Conservation (phyloP, 2,797 vertebrate genomes). For the Enteromius treurensis region DNA sequence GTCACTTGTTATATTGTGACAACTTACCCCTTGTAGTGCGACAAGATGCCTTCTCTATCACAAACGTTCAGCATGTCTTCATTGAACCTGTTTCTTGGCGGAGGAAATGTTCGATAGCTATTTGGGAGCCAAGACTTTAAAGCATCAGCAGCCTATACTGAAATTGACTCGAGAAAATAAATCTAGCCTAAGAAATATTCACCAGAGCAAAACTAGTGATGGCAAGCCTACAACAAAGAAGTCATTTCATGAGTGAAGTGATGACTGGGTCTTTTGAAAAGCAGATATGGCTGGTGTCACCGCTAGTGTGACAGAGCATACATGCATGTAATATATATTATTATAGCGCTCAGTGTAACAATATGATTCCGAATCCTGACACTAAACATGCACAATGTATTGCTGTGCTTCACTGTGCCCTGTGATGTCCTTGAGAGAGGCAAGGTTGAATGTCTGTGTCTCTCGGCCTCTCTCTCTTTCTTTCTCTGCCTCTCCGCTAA, state of each 20-base stretch:
- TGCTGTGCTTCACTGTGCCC: conserved; percentile 30
- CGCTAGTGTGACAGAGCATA: background rate
- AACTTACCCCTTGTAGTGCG: background rate
- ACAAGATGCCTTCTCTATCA: background rate
- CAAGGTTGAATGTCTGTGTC: conserved; percentile 40
- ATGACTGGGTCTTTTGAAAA: background rate
- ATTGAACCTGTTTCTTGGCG: background rate
- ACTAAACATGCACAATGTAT: conserved; percentile 26
- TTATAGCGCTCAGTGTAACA: background rate
- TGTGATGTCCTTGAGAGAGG: conserved; percentile 42
- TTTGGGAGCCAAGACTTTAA: background rate
- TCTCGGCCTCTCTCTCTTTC: background rate
- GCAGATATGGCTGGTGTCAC: background rate
- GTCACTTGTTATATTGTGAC: background rate
- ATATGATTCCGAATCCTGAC: background rate
- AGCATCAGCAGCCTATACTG: background rate
- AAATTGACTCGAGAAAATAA: background rate
- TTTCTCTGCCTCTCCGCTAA: conserved; percentile 13
- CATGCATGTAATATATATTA: background rate
- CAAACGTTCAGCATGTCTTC: background rate
- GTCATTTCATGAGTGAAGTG: background rate
- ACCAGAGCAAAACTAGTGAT: background rate
- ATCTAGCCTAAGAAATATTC: background rate
- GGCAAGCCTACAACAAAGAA: background rate
- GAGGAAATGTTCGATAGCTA: background rate